Evolutionary conservation across 64 coral and sea anemone genomes (phyloP).

Genomic region (Hydrozoanthus tunicans): DNA sequence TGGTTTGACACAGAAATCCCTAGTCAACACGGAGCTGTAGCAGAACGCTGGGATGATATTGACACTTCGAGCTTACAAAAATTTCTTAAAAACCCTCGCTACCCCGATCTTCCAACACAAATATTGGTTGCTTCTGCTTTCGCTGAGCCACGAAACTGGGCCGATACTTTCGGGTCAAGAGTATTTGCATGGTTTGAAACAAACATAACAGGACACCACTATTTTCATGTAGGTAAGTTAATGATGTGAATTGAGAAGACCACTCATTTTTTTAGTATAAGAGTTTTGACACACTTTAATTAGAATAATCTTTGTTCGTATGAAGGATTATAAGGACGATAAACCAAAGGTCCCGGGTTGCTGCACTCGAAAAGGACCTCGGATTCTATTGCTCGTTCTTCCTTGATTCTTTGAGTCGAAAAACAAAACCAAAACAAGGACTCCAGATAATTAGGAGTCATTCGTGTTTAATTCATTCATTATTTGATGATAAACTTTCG

Average conservation of each 20-base stretch:
- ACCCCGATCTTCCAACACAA: neutral
- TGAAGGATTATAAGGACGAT: no score
- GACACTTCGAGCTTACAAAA: slow-evolving; percentile 12
- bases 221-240: slow-evolving; percentile 38
- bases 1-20: neutral
- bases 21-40: slow-evolving; percentile 11
- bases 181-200: slow-evolving; percentile 51
- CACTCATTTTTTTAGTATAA: no score
- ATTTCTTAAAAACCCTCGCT: slow-evolving; percentile 4
- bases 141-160: slow-evolving; percentile 40
- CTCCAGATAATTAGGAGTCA: no score
- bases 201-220: slow-evolving; percentile 9
- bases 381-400: no score
- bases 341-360: no score
- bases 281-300: no score
- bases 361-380: no score
- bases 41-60: slow-evolving; percentile 23
- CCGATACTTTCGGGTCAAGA: slow-evolving; percentile 23
- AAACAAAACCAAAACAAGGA: no score
- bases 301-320: no score
- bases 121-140: slow-evolving; percentile 43
- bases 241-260: neutral
- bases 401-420: no score
- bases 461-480: no score
- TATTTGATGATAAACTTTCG: no score